phyloP scores from a whole-genome alignment of 2,113 vertebrate genomes.

The Albula glossodonta region DNA sequence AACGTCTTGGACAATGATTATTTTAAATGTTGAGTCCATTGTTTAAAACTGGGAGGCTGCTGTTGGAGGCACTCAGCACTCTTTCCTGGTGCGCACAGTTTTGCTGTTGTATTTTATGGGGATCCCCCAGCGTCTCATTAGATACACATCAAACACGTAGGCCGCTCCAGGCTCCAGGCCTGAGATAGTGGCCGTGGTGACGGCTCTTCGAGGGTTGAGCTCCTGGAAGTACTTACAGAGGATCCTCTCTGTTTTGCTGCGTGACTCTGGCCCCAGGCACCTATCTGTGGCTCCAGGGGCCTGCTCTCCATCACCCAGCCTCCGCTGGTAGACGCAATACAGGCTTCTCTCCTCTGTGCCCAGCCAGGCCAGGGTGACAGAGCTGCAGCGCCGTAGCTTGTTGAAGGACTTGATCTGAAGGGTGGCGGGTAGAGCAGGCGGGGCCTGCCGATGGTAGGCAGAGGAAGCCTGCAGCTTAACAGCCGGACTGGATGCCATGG shows the following conservation, averaged over 20 bases:
- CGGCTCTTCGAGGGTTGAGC: constrained; percentile 76
- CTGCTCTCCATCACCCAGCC: constrained; percentile 52
- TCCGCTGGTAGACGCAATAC: constrained; percentile 82
- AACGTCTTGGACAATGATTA: constrained; percentile 32
- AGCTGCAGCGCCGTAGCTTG: constrained; percentile 81
- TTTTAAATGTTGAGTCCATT: constrained; percentile 52
- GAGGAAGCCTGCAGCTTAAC: constrained; percentile 81
- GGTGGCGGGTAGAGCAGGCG: constrained; percentile 80
- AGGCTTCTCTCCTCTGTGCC: constrained; percentile 84
- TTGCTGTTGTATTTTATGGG: constrained; percentile 84
- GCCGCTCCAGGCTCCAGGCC: constrained; percentile 74
- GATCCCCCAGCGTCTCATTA: constrained; percentile 84
- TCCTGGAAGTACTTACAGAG: constrained; percentile 88
- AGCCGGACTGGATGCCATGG: constrained; percentile 61
- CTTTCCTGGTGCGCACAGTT: constrained; percentile 81
- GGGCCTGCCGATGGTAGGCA: constrained; percentile 72
- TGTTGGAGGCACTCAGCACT: constrained; percentile 73
- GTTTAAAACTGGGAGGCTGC: constrained; percentile 51
- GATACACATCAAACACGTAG: constrained; percentile 87
- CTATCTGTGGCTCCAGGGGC: constrained; percentile 54
- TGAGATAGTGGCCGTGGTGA: constrained; percentile 81
- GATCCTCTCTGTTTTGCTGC: constrained; percentile 78
- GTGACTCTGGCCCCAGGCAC: constrained; percentile 81
- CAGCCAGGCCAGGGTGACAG: constrained; percentile 86
- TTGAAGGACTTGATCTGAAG: constrained; percentile 88